These are phyloP conservation scores for Recurvirostra avosetta DNA, from an alignment of 2,113 vertebrate species.

Conservation along the genomic window DNA sequence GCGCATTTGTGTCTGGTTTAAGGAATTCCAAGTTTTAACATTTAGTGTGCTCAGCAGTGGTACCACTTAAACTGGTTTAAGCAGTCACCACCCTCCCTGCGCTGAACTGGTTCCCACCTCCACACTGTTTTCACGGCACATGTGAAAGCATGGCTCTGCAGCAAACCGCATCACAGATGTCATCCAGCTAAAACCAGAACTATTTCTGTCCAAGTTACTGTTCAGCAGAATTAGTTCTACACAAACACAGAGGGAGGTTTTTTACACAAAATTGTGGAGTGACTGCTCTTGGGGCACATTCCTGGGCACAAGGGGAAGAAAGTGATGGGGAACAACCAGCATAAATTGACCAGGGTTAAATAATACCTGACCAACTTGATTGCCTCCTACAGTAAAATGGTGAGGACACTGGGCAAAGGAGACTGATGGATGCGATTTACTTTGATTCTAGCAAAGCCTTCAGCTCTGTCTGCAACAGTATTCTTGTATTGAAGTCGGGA, in stretches of 20 bases:
- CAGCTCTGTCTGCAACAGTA: neutral
- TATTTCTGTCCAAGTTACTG: neutral
- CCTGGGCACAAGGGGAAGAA: neutral
- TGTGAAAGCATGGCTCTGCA: neutral
- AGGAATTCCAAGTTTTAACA: neutral
- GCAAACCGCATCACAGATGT: neutral
- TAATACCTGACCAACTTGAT: neutral
- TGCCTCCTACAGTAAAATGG: neutral
- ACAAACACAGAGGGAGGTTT: neutral
- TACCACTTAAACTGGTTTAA: neutral
- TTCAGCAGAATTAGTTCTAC: neutral
- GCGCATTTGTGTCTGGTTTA: neutral
- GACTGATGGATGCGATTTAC: neutral
- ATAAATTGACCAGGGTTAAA: neutral
- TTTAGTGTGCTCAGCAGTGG: neutral
- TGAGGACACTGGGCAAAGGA: neutral
- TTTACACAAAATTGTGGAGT: neutral
- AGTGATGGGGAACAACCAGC: neutral
- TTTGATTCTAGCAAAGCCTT: neutral
- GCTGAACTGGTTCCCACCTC: neutral
- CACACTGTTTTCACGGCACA: neutral
- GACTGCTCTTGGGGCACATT: neutral
- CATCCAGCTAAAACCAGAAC: neutral
- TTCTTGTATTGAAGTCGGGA: neutral
- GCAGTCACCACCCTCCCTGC: neutral